Conservation (phyloP, 2,888 invertebrate genomes). For the Eupithecia vulgata region DNA sequence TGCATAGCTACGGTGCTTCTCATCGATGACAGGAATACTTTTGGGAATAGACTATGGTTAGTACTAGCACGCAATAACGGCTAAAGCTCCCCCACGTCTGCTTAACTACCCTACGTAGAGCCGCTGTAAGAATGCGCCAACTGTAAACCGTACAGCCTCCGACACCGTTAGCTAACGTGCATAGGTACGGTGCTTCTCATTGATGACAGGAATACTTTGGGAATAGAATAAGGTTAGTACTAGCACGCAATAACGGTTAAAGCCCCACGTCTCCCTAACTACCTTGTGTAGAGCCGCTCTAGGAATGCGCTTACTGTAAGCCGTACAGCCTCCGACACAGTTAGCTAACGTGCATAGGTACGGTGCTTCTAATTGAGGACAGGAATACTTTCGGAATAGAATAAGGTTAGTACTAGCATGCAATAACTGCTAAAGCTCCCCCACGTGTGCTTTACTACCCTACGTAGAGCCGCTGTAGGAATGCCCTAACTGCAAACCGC, state of each 20-base stretch:
- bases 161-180: too few species aligned
- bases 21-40: neutral
- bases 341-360: slow-evolving; percentile 53
- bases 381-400: neutral
- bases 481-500: slow-evolving; percentile 75
- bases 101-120: too few species aligned
- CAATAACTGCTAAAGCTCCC: slow-evolving; percentile 47
- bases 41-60: neutral
- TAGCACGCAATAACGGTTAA: slow-evolving; percentile 45
- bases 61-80: slow-evolving; percentile 44
- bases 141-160: too few species aligned
- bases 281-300: slow-evolving; percentile 53
- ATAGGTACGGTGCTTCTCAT: too few species aligned
- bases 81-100: slow-evolving; percentile 40
- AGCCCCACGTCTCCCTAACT: slow-evolving; percentile 19
- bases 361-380: neutral
- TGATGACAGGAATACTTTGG: too few species aligned
- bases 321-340: slow-evolving; percentile 75
- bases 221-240: neutral
- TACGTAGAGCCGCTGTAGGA: slow-evolving; percentile 64
- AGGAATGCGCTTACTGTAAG: slow-evolving; percentile 79
- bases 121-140: too few species aligned
- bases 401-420: neutral
- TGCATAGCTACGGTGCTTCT: slow-evolving; percentile 3
- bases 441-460: slow-evolving; percentile 23